Conservation (phyloP, 2,888 invertebrate genomes). For the Sphaeridia pumilis region DNA sequence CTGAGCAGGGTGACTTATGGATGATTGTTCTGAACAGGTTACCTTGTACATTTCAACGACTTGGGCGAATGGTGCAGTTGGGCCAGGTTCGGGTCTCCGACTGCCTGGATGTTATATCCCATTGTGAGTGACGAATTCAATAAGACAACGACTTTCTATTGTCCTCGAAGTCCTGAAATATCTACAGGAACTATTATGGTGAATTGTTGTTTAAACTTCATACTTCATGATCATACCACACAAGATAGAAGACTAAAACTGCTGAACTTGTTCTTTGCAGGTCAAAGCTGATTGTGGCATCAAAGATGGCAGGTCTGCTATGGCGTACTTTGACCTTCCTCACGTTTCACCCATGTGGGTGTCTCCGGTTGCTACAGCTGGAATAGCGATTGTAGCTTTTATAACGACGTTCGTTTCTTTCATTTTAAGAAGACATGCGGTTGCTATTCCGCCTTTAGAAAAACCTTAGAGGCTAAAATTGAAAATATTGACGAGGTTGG, state of each 20-base stretch:
- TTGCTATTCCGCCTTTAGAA: conserved; percentile 22
- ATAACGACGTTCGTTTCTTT: conserved; percentile 21
- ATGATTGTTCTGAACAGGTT: conserved; percentile 42
- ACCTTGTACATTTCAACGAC: conserved; percentile 55
- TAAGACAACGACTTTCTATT: conserved; percentile 36
- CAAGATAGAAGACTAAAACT: too few relatives aligned
- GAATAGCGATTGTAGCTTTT: conserved; percentile 11
- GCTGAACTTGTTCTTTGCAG: conserved; percentile 9
- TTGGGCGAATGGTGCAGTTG: conserved; percentile 54
- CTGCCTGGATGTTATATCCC: conserved; percentile 59
- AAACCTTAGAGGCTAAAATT: too few relatives aligned
- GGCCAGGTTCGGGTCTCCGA: conserved; percentile 58
- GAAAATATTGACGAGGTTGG: too few relatives aligned
- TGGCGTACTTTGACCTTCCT: conserved; percentile 24
- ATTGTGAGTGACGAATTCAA: conserved; percentile 54
- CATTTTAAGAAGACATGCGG: conserved; percentile 19
- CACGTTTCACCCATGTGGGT: conserved; percentile 16
- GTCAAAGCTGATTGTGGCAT: conserved; percentile 29
- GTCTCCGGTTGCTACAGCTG: conserved; percentile 13
- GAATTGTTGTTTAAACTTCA: too few relatives aligned
- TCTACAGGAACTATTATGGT: not conserved
- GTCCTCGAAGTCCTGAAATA: conserved; percentile 43
- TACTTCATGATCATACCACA: too few relatives aligned
- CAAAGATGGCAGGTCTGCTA: conserved; percentile 21
- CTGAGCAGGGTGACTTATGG: too few relatives aligned